Conservation (phyloP, 2,113 vertebrate genomes). For the Poeciliopsis occidentalis region DNA sequence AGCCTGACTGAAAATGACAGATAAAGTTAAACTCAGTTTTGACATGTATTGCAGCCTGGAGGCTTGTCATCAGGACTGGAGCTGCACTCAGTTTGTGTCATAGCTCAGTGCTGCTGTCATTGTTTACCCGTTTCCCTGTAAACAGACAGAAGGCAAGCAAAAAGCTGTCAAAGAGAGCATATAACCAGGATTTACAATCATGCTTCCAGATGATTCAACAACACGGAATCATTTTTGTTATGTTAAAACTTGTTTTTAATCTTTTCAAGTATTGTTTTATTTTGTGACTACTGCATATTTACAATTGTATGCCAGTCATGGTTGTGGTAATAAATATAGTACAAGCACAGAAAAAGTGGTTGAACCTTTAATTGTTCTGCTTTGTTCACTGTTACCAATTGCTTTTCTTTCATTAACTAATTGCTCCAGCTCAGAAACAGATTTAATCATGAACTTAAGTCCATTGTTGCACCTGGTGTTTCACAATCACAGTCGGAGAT, state of each 20-base stretch:
- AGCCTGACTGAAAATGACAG: slow-evolving; percentile 42
- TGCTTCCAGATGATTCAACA: slow-evolving; percentile 7
- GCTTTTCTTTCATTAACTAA: not conserved
- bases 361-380: not conserved
- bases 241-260: not conserved
- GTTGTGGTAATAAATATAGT: not conserved
- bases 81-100: slow-evolving; percentile 24
- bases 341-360: not conserved
- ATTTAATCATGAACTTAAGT: not conserved
- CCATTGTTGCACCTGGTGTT: not conserved
- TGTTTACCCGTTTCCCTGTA: slow-evolving; percentile 5
- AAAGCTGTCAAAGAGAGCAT: not conserved
- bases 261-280: not conserved
- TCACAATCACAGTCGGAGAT: slow-evolving; percentile 2
- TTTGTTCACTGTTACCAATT: not conserved
- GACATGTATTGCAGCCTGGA: slow-evolving; percentile 27
- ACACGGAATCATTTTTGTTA: not conserved
- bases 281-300: not conserved
- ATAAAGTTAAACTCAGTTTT: slow-evolving; percentile 32
- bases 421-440: not conserved
- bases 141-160: not conserved
- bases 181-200: not conserved
- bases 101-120: slow-evolving; percentile 20
- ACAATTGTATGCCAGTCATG: not conserved
- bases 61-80: not conserved